These are phyloP conservation scores for Anguilla megastoma DNA, from an alignment of 2,797 vertebrate genomes.

Conservation along the genomic window DNA sequence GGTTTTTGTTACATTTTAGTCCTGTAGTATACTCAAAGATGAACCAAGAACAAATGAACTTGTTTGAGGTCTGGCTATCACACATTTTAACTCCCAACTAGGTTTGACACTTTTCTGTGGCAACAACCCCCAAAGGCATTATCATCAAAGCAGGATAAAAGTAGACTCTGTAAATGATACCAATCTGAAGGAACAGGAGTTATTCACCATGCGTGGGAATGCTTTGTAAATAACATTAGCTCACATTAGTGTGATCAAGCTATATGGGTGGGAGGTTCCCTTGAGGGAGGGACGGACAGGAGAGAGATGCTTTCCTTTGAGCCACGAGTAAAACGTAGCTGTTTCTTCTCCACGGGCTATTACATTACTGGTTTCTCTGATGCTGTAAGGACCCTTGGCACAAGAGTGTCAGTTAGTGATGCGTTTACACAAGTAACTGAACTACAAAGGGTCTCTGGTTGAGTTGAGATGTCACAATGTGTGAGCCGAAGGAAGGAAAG, in stretches of 20 bases:
- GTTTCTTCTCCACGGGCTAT: background rate
- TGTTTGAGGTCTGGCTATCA: conserved; percentile 52
- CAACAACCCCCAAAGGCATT: conserved; percentile 55
- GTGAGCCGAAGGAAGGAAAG: background rate
- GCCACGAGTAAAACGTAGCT: conserved; percentile 3
- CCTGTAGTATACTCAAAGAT: conserved; percentile 53
- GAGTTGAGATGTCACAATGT: background rate
- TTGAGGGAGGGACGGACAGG: background rate
- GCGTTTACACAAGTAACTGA: conserved; percentile 4
- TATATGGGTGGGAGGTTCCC: background rate
- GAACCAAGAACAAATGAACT: conserved; percentile 51
- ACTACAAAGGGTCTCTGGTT: background rate
- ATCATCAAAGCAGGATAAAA: conserved; percentile 42
- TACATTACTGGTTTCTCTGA: background rate
- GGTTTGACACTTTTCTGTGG: conserved; percentile 41
- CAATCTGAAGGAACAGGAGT: background rate
- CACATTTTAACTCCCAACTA: conserved; percentile 44
- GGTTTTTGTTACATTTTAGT: conserved; percentile 47
- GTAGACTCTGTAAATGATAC: background rate
- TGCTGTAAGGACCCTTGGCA: background rate
- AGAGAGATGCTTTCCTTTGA: background rate
- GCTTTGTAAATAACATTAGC: background rate
- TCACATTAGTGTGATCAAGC: conserved; percentile 13
- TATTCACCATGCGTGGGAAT: background rate
- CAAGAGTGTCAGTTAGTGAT: conserved; percentile 10